Evolutionary conservation across 2,888 invertebrate genomes (phyloP), one percentile per base, ranked within the genome.

Genomic region (Gymnosoma rotundatum): DNA sequence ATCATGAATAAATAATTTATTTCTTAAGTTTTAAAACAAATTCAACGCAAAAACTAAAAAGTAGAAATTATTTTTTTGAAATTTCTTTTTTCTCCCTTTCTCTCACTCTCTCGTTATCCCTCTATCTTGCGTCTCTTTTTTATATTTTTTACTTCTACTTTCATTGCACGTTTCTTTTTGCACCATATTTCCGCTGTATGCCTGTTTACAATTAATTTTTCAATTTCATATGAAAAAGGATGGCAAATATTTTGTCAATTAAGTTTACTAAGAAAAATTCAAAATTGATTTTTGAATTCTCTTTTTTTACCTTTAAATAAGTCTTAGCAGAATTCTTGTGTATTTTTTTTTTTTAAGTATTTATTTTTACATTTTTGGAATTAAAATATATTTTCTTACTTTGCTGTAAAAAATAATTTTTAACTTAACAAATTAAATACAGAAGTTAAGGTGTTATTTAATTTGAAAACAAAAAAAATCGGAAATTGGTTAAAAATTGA

Each of bases 1-100:
- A 87, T 87, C 86, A 83, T 87, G 67, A 81, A 86, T 85, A 69
- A 83, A 70, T 82, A 82, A 75, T 78, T 82, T 79, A 85, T 82
- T 85, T 82, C 54, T 81, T 84, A 83, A 83, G 79, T 85, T 83
- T 78, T 79, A 80, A 76, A 78, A 79, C 66, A 79, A 69, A 75
- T 75, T 83, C n/a, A 78, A 73, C 54, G 78, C 64, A 72, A 69
- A 70, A 76, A 52, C 64, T 79, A 75, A 73, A 67, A 73, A 73
- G 60, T 79, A 79, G 56, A 66, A 52, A 52, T 66, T 66, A 73
- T 58, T 18, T 81, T 60, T 63, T 66, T 54, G 58, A 12, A 12
- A 42, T 69, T 80, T 42, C 50, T 18, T 9, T n/a, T 10, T 20
- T 18, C 18, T n/a, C 9, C 20, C 10, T 1, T 4, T 52, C 9